These are phyloP conservation scores for Saturnia pavonia DNA, from an alignment of 2,888 invertebrate species.

Conservation along the genomic window DNA sequence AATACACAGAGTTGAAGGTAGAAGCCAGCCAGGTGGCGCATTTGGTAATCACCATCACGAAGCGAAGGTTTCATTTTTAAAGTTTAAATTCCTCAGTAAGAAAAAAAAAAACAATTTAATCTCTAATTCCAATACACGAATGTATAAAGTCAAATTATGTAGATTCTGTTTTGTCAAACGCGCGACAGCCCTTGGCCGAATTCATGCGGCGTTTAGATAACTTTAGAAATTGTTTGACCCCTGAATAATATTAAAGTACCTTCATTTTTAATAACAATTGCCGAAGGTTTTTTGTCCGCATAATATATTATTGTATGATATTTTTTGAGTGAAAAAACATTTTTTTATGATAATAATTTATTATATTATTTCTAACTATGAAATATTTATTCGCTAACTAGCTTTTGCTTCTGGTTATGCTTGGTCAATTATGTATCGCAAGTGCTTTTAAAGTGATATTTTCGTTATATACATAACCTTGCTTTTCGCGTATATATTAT, in stretches of 20 bases:
- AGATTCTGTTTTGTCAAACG: neutral
- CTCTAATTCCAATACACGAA: neutral
- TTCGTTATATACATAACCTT: too few relatives aligned
- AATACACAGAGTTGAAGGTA: too few relatives aligned
- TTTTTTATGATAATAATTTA: neutral
- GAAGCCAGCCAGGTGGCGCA: too few relatives aligned
- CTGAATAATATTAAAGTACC: conserved; percentile 10
- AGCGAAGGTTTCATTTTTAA: too few relatives aligned
- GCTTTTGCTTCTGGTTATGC: neutral
- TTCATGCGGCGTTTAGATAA: conserved; percentile 14
- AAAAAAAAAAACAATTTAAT: conserved; percentile 1
- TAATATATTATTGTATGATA: neutral
- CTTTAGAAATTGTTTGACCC: conserved; percentile 19
- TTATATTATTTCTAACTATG: neutral
- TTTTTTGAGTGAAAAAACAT: neutral
- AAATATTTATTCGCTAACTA: neutral
- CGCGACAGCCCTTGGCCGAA: conserved; percentile 1
- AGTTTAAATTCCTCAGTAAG: too few relatives aligned
- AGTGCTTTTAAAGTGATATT: neutral
- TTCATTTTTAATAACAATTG: conserved; percentile 14
- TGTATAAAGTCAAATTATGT: conserved; percentile 3
- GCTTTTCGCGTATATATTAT: neutral
- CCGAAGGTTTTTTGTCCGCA: neutral
- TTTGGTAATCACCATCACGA: too few relatives aligned
- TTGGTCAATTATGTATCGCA: neutral